Evolutionary conservation across 2,113 vertebrate genomes (phyloP), one percentile per base, ranked within the genome.

Genomic region (Trinectes maculatus): DNA sequence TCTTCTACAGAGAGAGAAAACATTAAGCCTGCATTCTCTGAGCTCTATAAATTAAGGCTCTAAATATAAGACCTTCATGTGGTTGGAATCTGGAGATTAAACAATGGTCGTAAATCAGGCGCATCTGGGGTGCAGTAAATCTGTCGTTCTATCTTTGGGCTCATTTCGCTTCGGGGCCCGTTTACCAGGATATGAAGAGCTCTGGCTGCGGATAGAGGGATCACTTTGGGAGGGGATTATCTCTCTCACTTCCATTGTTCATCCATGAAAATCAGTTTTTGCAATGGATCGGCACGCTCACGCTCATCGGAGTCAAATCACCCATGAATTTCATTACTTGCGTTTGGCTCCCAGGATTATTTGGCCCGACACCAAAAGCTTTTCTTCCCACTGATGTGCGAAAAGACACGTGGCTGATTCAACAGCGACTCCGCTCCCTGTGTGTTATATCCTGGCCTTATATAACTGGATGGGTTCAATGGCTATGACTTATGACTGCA

Each of bases 21-120:
- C 59, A 72, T 83, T 83, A 74, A 67, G 77, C 67, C 62, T 72
- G 82, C 77, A 71, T 87, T 85, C 83, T 80, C 75, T 64, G 58
- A 67, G 77, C 77, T 66, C 75, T 61, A 80, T 89, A 88, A 91
- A 89, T 85, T 79, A 86, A 60, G 57, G 55, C 43, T 79, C 71
- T 49, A 77, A 85, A 84, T 80, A 69, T 25, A 59, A 82, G 72
- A 31, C 76, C 80, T 83, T 89, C 84, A 91, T 89, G 88, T 90
- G 91, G 88, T 71, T 86, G 70, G 78, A 88, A 89, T 88, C 77
- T 88, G 82, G 80, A 89, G 85, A 90, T 90, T 85, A 89, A 89
- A 91, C 83, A 86, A 88, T 87, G 79, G 68, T 75, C 33, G 47
- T 91, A 89, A 89, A 91, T 92, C 82, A 86, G 66, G 42, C 73